phyloP scores from a whole-genome alignment of 2,888 invertebrate genomes.

The Xanthorhoe designata region DNA sequence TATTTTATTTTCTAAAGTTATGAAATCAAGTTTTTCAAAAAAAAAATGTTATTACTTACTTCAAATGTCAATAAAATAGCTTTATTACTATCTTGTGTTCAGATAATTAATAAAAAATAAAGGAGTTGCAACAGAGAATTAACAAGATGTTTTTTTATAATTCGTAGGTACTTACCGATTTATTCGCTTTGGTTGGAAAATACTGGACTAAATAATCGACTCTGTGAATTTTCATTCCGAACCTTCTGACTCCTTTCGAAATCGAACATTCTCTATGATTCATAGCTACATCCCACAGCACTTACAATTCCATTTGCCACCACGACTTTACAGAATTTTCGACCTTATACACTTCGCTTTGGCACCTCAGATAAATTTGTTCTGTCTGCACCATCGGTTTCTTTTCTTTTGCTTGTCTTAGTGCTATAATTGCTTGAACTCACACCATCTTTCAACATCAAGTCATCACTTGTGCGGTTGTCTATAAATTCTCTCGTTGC shows the following conservation, averaged over 20 bases:
- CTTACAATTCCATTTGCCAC: conserved; percentile 40
- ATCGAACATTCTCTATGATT: conserved; percentile 42
- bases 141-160: too few species aligned
- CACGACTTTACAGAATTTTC: conserved; percentile 22
- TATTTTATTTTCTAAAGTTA: too few species aligned
- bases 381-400: conserved; percentile 22
- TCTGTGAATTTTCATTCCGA: conserved; percentile 17
- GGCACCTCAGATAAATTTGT: conserved; percentile 27
- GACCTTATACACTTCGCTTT: conserved; percentile 31
- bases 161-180: neutral
- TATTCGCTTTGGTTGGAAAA: neutral
- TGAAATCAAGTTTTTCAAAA: too few species aligned
- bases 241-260: conserved; percentile 32
- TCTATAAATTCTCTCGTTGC: conserved; percentile 30
- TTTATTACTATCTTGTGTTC: too few species aligned
- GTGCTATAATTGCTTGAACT: conserved; percentile 34
- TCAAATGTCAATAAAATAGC: too few species aligned
- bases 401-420: conserved; percentile 33
- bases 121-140: too few species aligned
- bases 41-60: too few species aligned
- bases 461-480: conserved; percentile 27
- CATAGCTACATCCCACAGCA: conserved; percentile 41
- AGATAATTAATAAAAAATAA: too few species aligned
- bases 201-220: neutral
- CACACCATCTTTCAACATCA: conserved; percentile 37